Conservation (phyloP, 2,797 vertebrate genomes). For the Enteromius unitaeniatus region DNA sequence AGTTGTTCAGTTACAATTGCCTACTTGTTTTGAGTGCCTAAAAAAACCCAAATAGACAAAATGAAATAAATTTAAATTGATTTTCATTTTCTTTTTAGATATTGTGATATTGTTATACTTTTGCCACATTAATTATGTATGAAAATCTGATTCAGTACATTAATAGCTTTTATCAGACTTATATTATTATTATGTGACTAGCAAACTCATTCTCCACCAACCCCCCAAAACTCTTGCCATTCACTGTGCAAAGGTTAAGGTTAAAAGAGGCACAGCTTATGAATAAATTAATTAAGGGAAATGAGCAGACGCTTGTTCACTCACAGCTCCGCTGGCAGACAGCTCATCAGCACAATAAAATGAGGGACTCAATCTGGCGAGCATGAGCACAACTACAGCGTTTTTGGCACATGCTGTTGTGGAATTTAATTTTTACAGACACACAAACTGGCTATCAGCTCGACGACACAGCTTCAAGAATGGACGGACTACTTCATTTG, state of each 20-base stretch:
- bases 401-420: slow-evolving; percentile 35
- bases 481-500: background rate
- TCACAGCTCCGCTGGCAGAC: slow-evolving; percentile 23
- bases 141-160: background rate
- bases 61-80: background rate
- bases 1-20: background rate
- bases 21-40: background rate
- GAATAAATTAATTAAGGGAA: slow-evolving; percentile 41
- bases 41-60: background rate
- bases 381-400: slow-evolving; percentile 34
- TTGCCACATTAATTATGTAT: background rate
- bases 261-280: slow-evolving; percentile 38
- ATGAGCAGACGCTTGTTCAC: slow-evolving; percentile 34
- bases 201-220: slow-evolving; percentile 9
- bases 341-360: slow-evolving; percentile 33
- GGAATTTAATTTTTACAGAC: slow-evolving; percentile 7
- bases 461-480: background rate
- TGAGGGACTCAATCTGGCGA: slow-evolving; percentile 38
- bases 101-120: background rate
- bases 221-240: background rate
- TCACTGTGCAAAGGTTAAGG: slow-evolving; percentile 37
- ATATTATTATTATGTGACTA: background rate
- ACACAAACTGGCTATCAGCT: background rate
- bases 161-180: background rate
- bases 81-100: background rate